Conservation (phyloP, 2,113 vertebrate species). For the Pantherophis guttatus region DNA sequence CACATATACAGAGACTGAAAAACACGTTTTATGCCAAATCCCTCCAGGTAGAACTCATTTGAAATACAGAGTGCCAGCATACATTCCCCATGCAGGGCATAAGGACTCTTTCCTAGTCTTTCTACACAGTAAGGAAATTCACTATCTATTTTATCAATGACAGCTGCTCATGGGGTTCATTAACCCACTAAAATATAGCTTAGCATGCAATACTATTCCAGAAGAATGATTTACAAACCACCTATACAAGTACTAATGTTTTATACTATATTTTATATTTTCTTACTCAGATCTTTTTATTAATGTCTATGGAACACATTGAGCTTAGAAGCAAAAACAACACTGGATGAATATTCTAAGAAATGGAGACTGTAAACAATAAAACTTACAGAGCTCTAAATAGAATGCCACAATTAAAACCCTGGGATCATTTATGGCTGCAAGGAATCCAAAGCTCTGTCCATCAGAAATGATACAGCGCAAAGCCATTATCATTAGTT, state of each 20-base stretch:
- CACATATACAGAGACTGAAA: background rate
- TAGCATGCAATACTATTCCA: background rate
- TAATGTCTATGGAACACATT: background rate
- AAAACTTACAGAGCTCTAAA: background rate
- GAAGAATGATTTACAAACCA: background rate
- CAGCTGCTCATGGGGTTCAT: background rate
- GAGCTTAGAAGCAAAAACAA: background rate
- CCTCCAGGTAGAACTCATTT: background rate
- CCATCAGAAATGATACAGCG: background rate
- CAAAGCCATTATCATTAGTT: background rate
- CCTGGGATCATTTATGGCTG: background rate
- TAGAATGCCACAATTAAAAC: background rate
- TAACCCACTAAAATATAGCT: background rate
- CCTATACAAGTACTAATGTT: background rate
- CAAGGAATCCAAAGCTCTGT: background rate
- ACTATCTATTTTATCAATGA: background rate
- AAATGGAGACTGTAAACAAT: background rate
- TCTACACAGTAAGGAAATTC: background rate
- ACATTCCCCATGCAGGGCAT: background rate
- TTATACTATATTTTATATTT: background rate
- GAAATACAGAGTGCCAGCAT: background rate
- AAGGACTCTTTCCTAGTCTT: background rate
- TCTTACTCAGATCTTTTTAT: background rate
- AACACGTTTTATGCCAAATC: constrained; percentile 6
- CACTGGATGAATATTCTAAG: background rate